phyloP scores from a whole-genome alignment of 2,113 vertebrate genomes.

The Anas platyrhynchos region DNA sequence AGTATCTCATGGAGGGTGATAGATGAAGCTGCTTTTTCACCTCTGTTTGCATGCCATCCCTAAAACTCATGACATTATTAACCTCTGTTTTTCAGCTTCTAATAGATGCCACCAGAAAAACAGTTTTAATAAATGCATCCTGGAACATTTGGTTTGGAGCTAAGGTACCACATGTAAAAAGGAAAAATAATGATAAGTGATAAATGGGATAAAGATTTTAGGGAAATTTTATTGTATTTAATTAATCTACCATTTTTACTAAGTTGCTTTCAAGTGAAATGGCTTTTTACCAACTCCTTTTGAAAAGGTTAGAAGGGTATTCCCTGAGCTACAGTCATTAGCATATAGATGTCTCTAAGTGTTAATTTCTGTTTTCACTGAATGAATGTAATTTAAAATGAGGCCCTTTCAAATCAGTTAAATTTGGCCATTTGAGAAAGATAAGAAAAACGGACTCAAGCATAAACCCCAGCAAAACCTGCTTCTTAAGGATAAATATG shows the following conservation, averaged over 20 bases:
- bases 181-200: slow-evolving; percentile 72
- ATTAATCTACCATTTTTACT: slow-evolving; percentile 83
- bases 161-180: slow-evolving; percentile 56
- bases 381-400: slow-evolving; percentile 85
- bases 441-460: slow-evolving; percentile 78
- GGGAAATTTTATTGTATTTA: slow-evolving; percentile 82
- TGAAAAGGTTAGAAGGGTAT: slow-evolving; percentile 85
- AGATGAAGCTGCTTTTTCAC: slow-evolving; percentile 38
- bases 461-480: slow-evolving; percentile 70
- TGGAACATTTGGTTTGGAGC: slow-evolving; percentile 54
- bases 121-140: slow-evolving; percentile 63
- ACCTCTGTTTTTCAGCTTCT: slow-evolving; percentile 68
- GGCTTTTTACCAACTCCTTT: slow-evolving; percentile 80
- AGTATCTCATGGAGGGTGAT: slow-evolving; percentile 12
- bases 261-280: slow-evolving; percentile 85
- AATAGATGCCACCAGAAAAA: slow-evolving; percentile 59
- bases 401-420: slow-evolving; percentile 82
- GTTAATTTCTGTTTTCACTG: slow-evolving; percentile 85
- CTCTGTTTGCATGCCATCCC: slow-evolving; percentile 30
- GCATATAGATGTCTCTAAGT: slow-evolving; percentile 85
- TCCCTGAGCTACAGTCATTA: slow-evolving; percentile 85
- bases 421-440: slow-evolving; percentile 79
- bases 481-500: slow-evolving; percentile 76
- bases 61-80: slow-evolving; percentile 56
- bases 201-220: slow-evolving; percentile 79